Evolutionary conservation across 2,797 vertebrate genomes (phyloP), one percentile per base, ranked within the genome.

Genomic region (Apogon hyalosoma): DNA sequence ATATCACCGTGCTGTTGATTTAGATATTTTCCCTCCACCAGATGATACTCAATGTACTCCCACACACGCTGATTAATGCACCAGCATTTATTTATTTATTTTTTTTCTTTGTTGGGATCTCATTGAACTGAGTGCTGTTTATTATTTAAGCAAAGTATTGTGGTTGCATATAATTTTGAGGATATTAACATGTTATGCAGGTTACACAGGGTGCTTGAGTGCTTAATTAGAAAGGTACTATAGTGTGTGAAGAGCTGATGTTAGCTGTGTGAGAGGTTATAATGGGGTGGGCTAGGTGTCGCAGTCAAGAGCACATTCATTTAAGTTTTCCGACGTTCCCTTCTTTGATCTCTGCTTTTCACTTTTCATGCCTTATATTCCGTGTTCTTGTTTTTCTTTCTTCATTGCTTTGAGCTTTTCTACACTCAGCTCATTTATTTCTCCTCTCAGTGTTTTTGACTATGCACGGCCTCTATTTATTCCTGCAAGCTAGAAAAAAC

Each of bases 241-340:
- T 63, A 71, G 64, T 82, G 75, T 85, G 38, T 77, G 72, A 88
- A 83, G 69, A 62, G 74, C 79, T 76, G 68, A 62, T 69, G 54
- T 77, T 61, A 39, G 41, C 68, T 68, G 62, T 72, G 51, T 73
- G 60, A 74, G 69, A 58, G 79, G 79, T 69, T 64, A 69, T 65
- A 64, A 66, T 77, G 21, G 49, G 87, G 76, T 64, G 75, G 75
- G 55, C 43, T 64, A 43, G 84, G 74, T 80, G 76, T 73, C 12
- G 14, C 42, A 62, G 69, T 87, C 76, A 82, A 87, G 76, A 63
- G 57, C 60, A 58, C 55, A 36, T 76, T 79, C 62, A 24, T 46
- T 71, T 75, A 54, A 33, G n/a, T 48, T 73, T 75, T 73, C 47
- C 64, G 54, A 47, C 50, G 49, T 46, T 68, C 63, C 4, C 13